phyloP scores from a whole-genome alignment of 2,797 vertebrate species.

The Gallinago stenura region DNA sequence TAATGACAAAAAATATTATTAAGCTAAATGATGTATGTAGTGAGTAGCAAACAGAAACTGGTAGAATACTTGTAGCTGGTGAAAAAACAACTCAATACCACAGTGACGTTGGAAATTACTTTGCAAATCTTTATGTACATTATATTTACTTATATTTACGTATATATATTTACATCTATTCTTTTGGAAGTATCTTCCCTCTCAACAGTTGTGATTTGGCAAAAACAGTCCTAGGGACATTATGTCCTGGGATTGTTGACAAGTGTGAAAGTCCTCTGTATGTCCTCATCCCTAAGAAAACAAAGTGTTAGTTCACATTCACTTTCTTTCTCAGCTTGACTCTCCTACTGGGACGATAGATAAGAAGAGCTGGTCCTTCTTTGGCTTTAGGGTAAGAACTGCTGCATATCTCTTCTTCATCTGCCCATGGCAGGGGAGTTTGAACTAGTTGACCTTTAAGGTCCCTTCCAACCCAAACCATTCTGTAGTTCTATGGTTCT shows the following conservation, averaged over 20 bases:
- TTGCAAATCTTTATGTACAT: neutral
- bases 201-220: neutral
- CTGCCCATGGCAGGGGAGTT: neutral
- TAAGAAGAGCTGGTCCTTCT: neutral
- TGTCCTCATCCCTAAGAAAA: slow-evolving; percentile 1
- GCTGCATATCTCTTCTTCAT: neutral
- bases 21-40: neutral
- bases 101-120: neutral
- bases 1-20: neutral
- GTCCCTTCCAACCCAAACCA: neutral
- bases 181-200: neutral
- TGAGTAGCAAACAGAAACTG: neutral
- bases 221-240: neutral
- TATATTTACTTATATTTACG: neutral
- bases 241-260: neutral
- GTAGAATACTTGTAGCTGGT: neutral
- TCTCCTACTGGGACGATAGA: neutral
- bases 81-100: neutral
- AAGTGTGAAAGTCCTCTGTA: neutral
- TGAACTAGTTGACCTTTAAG: neutral
- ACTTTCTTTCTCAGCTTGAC: neutral
- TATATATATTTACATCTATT: neutral
- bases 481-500: neutral
- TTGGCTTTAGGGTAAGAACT: neutral
- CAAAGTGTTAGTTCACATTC: neutral